Percentiles rank a stretch among this genome's conserved stretches.
Evolutionary conservation across 2,888 invertebrate species (phyloP).

Genomic region (Watsonalla binaria): DNA sequence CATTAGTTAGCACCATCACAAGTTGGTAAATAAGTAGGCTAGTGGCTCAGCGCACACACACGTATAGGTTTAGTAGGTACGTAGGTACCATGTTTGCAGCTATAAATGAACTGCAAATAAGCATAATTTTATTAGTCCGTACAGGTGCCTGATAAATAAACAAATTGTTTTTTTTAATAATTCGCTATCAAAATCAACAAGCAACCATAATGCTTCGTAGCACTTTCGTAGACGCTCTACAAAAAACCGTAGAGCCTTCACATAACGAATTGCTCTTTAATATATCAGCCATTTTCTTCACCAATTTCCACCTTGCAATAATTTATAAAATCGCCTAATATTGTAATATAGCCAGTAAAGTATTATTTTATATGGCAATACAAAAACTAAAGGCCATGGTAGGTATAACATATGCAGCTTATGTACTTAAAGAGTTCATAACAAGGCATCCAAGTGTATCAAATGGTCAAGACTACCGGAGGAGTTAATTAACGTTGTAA

Average conservation of each 20-base stretch:
- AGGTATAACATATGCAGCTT: slow-evolving; percentile 27
- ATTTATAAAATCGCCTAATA: neutral
- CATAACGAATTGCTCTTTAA: neutral
- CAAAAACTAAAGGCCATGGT: neutral
- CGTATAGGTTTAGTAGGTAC: too few species aligned
- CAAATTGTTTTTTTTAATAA: too few species aligned
- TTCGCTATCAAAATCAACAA: too few species aligned
- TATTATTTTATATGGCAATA: too few species aligned
- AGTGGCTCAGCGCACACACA: too few species aligned
- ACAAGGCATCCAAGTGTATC: slow-evolving; percentile 39
- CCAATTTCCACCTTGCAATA: neutral
- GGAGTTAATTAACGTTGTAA: slow-evolving; percentile 19
- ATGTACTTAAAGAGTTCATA: slow-evolving; percentile 35
- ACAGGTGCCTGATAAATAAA: too few species aligned
- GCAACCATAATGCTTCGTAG: slow-evolving; percentile 36
- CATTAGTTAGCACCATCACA: too few species aligned
- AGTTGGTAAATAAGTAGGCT: too few species aligned
- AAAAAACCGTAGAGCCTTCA: slow-evolving; percentile 44
- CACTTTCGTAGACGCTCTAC: slow-evolving; percentile 61
- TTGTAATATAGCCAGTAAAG: too few species aligned
- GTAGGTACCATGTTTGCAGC: too few species aligned
- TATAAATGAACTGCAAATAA: too few species aligned
- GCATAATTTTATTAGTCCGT: too few species aligned
- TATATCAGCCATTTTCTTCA: neutral
- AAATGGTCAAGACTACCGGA: slow-evolving; percentile 23